Evolutionary conservation across 2,888 invertebrate species (phyloP).

Genomic region (Plutella xylostella): DNA sequence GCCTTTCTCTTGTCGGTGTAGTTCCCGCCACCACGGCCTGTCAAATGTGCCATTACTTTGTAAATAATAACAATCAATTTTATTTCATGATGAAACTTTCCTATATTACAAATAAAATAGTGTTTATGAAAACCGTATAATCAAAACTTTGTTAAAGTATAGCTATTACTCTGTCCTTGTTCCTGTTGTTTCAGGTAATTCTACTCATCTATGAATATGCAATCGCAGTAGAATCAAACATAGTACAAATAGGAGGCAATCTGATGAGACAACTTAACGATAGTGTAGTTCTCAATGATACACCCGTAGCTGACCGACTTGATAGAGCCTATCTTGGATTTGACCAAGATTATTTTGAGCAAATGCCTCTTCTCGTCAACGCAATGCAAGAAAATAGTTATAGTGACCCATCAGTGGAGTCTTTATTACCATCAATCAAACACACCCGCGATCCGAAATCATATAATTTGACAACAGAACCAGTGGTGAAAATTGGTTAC

Average conservation of each 20-base stretch:
- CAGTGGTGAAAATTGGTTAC: conserved; percentile 22
- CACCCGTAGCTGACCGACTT: conserved; percentile 50
- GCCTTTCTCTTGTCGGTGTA: no score
- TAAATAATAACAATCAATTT: no score
- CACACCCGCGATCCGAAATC: conserved; percentile 17
- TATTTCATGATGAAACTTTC: no score
- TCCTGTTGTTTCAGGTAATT: conserved; percentile 56
- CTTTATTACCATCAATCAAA: conserved; percentile 21
- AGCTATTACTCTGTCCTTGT: no score
- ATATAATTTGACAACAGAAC: conserved; percentile 17
- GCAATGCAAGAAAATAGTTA: conserved; percentile 54
- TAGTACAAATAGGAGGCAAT: conserved; percentile 43
- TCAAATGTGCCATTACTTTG: no score
- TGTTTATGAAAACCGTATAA: no score
- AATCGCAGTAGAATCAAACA: conserved; percentile 55
- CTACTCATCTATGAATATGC: conserved; percentile 63
- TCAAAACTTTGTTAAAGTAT: no score
- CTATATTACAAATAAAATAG: no score
- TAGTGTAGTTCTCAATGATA: conserved; percentile 26
- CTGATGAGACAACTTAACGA: conserved; percentile 23
- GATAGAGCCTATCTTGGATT: conserved; percentile 52
- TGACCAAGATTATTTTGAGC: conserved; percentile 59
- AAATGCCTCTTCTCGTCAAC: conserved; percentile 59
- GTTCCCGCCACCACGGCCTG: no score
- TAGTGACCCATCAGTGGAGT: conserved; percentile 36